Base-by-base conservation (phyloP, 2,888 invertebrate genomes). In the Erpobdella octoculata region DNA sequence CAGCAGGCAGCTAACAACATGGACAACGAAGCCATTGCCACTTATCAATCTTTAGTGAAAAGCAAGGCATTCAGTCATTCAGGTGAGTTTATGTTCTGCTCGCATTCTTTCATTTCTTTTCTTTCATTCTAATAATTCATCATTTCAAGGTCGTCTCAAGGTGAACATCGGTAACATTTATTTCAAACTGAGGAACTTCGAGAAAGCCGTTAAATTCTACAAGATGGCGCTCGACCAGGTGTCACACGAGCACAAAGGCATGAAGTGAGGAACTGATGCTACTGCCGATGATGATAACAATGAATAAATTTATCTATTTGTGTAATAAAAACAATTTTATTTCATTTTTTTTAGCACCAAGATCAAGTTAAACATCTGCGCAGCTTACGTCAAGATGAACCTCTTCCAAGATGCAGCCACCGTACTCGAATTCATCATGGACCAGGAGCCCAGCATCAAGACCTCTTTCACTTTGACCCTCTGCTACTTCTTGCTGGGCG, bases 161-260 rank as follows among this genome's bases (percentile, higher is more conserved):
- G 89, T 97, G 0, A 98, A 98, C 83, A 96, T 98, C 90, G 97
- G 96, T 0, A 97, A 97, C 81, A 93, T 98, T 79, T 93, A 94
- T 83, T 92, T 92, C 79, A 91, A 91, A 84, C 91, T 94, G 87
- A 93, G 85, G 76, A 92, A 76, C 89, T 93, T 91, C 80, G 89
- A 91, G 18, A 93, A 95, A 85, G 96, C 97, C 0, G 89, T 98
- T 72, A 98, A 98, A 86, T 89, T 94, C 86, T 98, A 95, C 81
- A 88, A 96, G 78, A 98, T 97, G 97, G 96, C 97, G 0, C 86
- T 98, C 75, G 98, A 98, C 84, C 97, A 97, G 84, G 85, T 88
- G 3, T 93, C 95, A 0, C 91, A 91, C 48, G 91, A 90, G 70
- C 92, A 95, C 80, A 94, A 93, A 82, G 91, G 92, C 83, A 86